Evolutionary conservation across 53 echinoderm and acorn worm genomes (phyloP), one percentile per base, ranked within the genome.

Genomic region (Stichopus horrens): DNA sequence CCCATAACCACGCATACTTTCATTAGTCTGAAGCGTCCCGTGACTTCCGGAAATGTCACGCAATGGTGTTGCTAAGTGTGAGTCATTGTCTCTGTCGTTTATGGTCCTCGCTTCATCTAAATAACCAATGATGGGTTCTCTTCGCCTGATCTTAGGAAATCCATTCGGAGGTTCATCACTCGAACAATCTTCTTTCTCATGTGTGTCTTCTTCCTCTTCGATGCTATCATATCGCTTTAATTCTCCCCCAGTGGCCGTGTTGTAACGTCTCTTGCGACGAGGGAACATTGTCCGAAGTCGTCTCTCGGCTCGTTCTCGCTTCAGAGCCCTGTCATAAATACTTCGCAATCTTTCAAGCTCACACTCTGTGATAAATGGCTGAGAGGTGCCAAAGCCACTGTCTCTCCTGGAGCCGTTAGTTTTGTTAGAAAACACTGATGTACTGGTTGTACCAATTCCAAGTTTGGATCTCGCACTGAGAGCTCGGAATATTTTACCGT

Each of bases 141-240:
- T 71, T 71, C 71, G 18, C 14, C 71, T 18, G n/a, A 71, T 71
- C 14, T 16, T 71, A 20, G n/a, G 18, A 7, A 71, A 71, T 13
- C 71, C 71, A 71, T 16, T 20, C 5, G 71, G 71, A 18, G 71
- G 71, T 71, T 71, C 56, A 21, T 90, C 75, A 8, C 54, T 83
- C 0, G 10, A 59, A 53, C 58, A 77, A n/a, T 77, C 89, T 10
- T 90, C 52, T 11, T 83, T 76, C 16, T 90, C 88, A 23, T 74
- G 89, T 6, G 79, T 86, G 52, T 92, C 86, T 10, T 92, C 56
- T 53, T 97, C 97, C 77, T 97, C 97, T 51, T 97, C 93, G 56
- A 97, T 97, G 74, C 97, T 97, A 37, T 94, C 95, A 73, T 97
- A 97, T 21, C 94, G 90, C 65, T 90, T 88, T n/a, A 97, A 66